Percentiles rank a stretch among this genome's conserved stretches.
phyloP scores from a whole-genome alignment of 2,113 vertebrate genomes.

The Sterna hirundo region DNA sequence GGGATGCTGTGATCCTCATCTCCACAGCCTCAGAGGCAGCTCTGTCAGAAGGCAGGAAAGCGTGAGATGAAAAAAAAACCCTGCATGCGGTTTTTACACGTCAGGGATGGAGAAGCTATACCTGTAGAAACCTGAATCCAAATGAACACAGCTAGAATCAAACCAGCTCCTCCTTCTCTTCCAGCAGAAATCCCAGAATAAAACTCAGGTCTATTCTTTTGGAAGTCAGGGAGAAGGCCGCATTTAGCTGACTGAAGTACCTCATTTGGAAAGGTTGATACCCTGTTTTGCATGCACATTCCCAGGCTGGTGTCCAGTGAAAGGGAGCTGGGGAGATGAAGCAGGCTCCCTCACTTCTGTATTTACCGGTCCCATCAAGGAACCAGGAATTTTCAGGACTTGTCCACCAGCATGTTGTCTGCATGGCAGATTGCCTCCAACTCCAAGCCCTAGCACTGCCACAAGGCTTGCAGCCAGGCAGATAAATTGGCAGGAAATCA shows the following conservation, averaged over 20 bases:
- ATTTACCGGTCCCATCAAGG: neutral
- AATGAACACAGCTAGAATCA: neutral
- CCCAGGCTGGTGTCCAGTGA: neutral
- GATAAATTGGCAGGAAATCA: neutral
- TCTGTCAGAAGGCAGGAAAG: neutral
- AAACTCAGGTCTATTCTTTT: neutral
- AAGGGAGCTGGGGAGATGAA: neutral
- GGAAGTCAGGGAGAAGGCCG: neutral
- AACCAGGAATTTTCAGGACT: neutral
- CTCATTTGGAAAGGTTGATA: neutral
- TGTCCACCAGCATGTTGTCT: neutral
- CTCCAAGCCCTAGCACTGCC: neutral
- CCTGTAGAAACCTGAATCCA: neutral
- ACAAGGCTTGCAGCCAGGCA: neutral
- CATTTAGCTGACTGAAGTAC: neutral
- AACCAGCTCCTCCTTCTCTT: neutral
- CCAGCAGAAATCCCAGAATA: neutral
- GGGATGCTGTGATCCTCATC: neutral
- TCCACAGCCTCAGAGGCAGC: neutral
- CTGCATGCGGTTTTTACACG: accelerated
- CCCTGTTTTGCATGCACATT: accelerated
- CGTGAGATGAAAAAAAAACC: neutral
- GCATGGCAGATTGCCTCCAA: neutral
- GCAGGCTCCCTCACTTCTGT: neutral
- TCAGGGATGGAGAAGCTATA: neutral